Evolutionary conservation across 2,888 invertebrate species (phyloP), one percentile per base, ranked within the genome.

Genomic region (Pseudoips prasinana): DNA sequence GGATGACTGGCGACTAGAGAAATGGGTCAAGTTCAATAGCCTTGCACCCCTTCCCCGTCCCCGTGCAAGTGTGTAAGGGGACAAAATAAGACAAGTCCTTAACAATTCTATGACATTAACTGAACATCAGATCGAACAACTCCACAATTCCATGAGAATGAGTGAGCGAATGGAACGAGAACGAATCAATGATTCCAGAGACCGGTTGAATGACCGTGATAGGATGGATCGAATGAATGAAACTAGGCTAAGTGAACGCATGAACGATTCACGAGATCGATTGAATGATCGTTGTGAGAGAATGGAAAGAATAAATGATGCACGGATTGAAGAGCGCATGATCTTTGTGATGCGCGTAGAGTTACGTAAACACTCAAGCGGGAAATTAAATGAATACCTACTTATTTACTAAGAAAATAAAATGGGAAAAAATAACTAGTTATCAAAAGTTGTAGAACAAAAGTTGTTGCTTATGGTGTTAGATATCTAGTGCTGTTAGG

Each of bases 121-220:
- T 0, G 71, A 71, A 33, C 64, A 68, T 42, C 63, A 67, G 22
- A 58, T 64, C 11, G 66, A 69, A 46, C 64, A 72, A 19, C 31
- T 82, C 34, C 38, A 76, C 59, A 66, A 59, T 17, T 64, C 68
- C 0, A 58, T 73, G 59, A 56, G 76, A 47, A 64, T 73, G 62
- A 64, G 38, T 10, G 53, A 56, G 38, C 22, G 53, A 8, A 40
- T 50, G 14, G 45, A 58, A 29, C 33, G 48, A 0, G 53, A 53
- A 34, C 41, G 53, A 25, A 50, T 50, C 35, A 52, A 50, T 2
- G 63, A 62, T 22, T 47, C 59, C 0, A 44, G 63, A 11, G 66
- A 66, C 3, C 38, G 60, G 0, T 25, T 48, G 0, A 52, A 43
- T 26, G 54, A 55, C 8, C 23, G 48, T 0, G 50, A 41, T 7